Conservation (phyloP, 2,888 invertebrate genomes). For the Sarcophaga variegata region DNA sequence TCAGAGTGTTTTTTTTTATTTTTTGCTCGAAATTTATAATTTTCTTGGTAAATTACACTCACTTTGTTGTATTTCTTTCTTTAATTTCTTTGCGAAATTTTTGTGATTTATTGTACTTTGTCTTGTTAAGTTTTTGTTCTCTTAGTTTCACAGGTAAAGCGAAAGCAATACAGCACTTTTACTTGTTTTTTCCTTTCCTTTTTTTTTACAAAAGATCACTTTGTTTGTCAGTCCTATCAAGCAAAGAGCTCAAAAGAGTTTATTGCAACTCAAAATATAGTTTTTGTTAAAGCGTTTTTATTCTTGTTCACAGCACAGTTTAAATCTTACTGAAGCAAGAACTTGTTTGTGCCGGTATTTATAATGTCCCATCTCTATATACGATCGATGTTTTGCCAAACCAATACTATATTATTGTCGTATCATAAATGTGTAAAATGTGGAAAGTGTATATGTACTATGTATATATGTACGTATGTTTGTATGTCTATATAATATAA, state of each 20-base stretch:
- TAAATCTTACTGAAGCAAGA: conserved; percentile 74
- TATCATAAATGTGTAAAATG: background rate
- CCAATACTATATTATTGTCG: conserved; percentile 8
- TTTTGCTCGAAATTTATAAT: conserved; percentile 4
- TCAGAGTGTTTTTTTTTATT: background rate
- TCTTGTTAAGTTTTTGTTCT: background rate
- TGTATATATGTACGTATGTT: background rate
- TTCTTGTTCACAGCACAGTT: conserved; percentile 72
- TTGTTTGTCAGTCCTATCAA: background rate
- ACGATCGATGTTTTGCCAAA: conserved; percentile 6
- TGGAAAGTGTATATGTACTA: conserved; percentile 19
- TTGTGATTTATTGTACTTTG: conserved; percentile 21
- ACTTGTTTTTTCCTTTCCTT: background rate
- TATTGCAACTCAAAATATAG: conserved; percentile 5
- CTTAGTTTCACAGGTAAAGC: conserved; percentile 48
- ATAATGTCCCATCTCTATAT: conserved; percentile 73
- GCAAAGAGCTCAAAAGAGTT: conserved; percentile 23
- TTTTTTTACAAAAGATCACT: conserved; percentile 8
- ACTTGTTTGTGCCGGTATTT: conserved; percentile 75
- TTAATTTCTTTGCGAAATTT: conserved; percentile 31
- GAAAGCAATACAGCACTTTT: background rate
- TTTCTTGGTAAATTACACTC: conserved; percentile 50
- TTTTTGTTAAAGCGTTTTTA: conserved; percentile 25
- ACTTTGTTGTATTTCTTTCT: conserved; percentile 46
- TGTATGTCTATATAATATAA: conserved; percentile 1